Evolutionary conservation across 1,140 invertebrate genomes (phyloP).

Genomic region (Papilio machaon): DNA sequence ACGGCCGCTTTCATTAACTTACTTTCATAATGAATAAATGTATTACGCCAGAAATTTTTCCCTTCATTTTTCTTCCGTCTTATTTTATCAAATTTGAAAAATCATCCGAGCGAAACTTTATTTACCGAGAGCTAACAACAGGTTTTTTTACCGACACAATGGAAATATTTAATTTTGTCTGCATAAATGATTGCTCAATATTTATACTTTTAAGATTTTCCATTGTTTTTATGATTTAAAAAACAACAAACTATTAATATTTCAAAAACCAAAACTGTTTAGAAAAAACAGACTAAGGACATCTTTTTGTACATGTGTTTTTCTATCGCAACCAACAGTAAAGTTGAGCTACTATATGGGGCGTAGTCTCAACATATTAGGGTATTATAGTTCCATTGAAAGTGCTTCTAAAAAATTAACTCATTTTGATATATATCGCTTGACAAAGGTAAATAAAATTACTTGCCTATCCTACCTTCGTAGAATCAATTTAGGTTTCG

Average conservation of each 20-base stretch:
- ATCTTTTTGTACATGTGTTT: too few relatives aligned
- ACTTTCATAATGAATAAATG: conserved; percentile 76
- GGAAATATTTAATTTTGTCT: conserved; percentile 21
- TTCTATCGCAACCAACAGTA: too few relatives aligned
- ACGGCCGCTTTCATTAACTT: conserved; percentile 68
- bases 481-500: background rate
- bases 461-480: background rate
- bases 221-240: background rate
- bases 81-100: conserved; percentile 64
- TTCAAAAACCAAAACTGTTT: too few relatives aligned
- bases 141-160: background rate
- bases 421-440: background rate
- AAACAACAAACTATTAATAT: too few relatives aligned
- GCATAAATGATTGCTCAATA: background rate
- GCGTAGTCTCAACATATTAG: background rate
- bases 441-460: background rate
- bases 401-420: background rate
- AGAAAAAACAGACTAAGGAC: too few relatives aligned
- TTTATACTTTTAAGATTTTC: background rate
- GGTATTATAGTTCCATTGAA: background rate
- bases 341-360: too few relatives aligned
- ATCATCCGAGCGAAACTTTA: conserved; percentile 17
- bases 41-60: conserved; percentile 71
- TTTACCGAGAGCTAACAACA: conserved; percentile 12
- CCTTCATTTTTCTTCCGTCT: conserved; percentile 63